Percentiles rank a stretch among this genome's conserved stretches.
phyloP scores from a whole-genome alignment of 1,140 invertebrate species.

The Microplitis demolitor region DNA sequence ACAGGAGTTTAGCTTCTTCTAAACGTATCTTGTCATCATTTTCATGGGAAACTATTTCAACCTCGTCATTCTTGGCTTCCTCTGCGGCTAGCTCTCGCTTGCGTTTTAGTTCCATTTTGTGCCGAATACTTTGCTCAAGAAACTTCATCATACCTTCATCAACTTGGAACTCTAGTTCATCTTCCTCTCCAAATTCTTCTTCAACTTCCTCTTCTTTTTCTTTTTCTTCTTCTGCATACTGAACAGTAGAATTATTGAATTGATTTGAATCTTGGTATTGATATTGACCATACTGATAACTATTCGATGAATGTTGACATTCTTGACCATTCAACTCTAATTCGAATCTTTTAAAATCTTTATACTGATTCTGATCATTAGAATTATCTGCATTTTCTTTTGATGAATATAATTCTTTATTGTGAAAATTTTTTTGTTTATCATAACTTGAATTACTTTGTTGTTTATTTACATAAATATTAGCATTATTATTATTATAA shows the following conservation, averaged over 20 bases:
- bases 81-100: constrained; percentile 44
- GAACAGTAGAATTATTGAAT: constrained; percentile 1
- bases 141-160: constrained; percentile 71
- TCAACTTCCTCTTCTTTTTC: constrained; percentile 29
- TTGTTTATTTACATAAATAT: neutral
- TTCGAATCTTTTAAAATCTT: no score
- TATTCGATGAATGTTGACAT: no score
- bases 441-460: no score
- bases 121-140: constrained; percentile 65
- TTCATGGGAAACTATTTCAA: neutral
- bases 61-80: constrained; percentile 32
- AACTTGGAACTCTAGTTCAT: constrained; percentile 64
- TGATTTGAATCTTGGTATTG: neutral
- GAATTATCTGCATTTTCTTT: no score
- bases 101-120: constrained; percentile 61
- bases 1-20: constrained; percentile 61
- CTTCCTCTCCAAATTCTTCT: constrained; percentile 27
- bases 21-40: constrained; percentile 40
- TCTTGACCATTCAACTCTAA: no score
- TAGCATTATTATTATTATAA: neutral
- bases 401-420: no score
- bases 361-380: no score
- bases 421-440: no score
- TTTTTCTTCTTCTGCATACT: constrained; percentile 25
- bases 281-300: no score